Evolutionary conservation across 2,113 vertebrate species (phyloP).

Genomic region (Balaeniceps rex): DNA sequence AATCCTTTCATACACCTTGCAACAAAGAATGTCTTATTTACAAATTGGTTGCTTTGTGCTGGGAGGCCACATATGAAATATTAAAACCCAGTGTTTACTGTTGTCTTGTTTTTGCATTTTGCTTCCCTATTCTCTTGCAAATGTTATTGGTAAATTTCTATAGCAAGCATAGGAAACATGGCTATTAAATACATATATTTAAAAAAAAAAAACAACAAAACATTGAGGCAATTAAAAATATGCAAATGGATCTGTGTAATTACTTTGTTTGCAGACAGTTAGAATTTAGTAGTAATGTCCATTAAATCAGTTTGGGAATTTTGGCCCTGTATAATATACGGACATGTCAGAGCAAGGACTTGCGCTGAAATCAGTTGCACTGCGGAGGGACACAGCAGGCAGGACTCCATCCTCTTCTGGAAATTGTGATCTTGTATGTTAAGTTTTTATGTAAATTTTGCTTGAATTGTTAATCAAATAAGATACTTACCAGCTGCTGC

Average conservation of each 20-base stretch:
- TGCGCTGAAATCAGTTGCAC: not conserved
- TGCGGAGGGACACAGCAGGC: not conserved
- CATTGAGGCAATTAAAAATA: not conserved
- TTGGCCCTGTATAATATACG: not conserved
- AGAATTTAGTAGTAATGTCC: not conserved
- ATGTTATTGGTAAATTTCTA: not conserved
- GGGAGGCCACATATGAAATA: not conserved
- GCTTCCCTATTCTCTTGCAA: not conserved
- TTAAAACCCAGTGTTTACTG: not conserved
- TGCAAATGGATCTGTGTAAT: not conserved
- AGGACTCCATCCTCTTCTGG: not conserved
- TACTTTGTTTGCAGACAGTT: not conserved
- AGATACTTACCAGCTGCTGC: not conserved
- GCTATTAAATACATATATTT: not conserved
- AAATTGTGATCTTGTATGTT: not conserved
- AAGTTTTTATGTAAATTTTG: slow-evolving; percentile 20
- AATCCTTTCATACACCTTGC: not conserved
- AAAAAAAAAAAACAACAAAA: not conserved
- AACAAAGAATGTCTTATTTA: not conserved
- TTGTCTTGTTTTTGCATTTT: not conserved
- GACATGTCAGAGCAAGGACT: not conserved
- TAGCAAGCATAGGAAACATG: not conserved
- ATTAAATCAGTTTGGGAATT: not conserved
- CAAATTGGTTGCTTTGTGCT: not conserved
- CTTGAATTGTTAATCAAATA: slow-evolving; percentile 4